Conservation (phyloP, 2,113 vertebrate species). For the Bos taurus region ARS-UCD2.0 NC_037345.1:36491001-36491500, state of each 20-base stretch:
- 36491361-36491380: neutral
- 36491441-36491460: neutral
- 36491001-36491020: neutral
- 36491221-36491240: neutral
- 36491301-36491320: neutral
- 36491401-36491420: neutral
- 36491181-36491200: neutral
- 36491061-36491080: neutral
- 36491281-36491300: neutral
- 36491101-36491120: neutral
- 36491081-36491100: neutral
- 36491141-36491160: neutral
- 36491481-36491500: neutral
- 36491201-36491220: neutral
- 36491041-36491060: neutral
- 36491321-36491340: neutral
- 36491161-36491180: neutral
- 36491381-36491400: neutral
- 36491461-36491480: neutral
- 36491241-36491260: neutral
- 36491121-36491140: neutral
- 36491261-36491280: neutral
- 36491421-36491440: neutral
- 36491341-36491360: neutral
- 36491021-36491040: neutral